phyloP scores from a whole-genome alignment of 2,797 vertebrate species.

The Periparus ater region DNA sequence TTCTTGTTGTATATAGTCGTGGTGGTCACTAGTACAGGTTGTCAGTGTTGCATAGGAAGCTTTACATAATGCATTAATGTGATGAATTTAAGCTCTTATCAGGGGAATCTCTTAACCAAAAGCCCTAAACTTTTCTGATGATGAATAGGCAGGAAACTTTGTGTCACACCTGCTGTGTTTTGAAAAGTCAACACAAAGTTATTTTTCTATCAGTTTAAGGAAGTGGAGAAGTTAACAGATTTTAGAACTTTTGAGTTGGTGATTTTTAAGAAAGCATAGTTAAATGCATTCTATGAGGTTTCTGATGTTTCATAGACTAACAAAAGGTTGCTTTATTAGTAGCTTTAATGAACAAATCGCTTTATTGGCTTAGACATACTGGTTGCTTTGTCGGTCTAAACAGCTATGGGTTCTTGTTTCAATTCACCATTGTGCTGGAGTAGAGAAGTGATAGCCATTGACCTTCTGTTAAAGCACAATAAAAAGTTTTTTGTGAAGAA shows the following conservation, averaged over 20 bases:
- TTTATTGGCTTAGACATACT: conserved; percentile 84
- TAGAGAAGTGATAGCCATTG: conserved; percentile 81
- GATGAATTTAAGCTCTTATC: background rate
- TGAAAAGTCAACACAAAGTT: background rate
- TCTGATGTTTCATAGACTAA: conserved; percentile 80
- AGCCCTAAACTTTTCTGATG: background rate
- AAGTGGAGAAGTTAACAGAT: conserved; percentile 59
- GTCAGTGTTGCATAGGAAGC: background rate
- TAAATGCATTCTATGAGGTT: conserved; percentile 72
- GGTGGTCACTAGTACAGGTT: background rate
- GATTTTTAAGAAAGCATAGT: conserved; percentile 68
- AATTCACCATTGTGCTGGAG: conserved; percentile 81
- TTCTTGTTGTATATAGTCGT: background rate
- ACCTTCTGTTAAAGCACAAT: conserved; percentile 81
- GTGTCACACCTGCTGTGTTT: background rate
- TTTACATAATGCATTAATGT: background rate
- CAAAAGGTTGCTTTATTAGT: conserved; percentile 85
- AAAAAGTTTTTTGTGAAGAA: conserved; percentile 78
- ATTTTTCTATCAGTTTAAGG: conserved; percentile 45
- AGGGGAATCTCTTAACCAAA: background rate
- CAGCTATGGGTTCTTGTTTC: conserved; percentile 82
- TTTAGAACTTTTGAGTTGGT: conserved; percentile 62
- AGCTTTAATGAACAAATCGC: conserved; percentile 81
- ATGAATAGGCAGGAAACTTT: background rate
- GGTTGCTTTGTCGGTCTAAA: conserved; percentile 80